Evolutionary conservation across 2,888 invertebrate genomes (phyloP), one percentile per base, ranked within the genome.

Genomic region (Oxycera nigricornis): DNA sequence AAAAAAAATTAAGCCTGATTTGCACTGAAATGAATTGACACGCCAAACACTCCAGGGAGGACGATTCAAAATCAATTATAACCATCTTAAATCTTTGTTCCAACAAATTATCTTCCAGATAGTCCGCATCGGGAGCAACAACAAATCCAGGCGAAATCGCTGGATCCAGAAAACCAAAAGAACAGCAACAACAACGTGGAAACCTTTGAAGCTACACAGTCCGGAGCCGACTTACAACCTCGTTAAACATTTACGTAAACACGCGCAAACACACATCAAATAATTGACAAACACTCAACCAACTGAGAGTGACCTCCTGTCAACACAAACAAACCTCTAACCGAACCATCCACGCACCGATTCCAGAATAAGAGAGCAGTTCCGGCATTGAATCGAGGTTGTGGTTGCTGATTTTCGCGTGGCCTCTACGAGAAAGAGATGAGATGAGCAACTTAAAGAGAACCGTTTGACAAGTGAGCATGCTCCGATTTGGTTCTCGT

Each of bases 241-340:
- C 70, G 70, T 70, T 70, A 70, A 70, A 70, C 70, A 70, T 70
- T 70, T 70, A 70, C 70, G 70, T 70, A 70, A 70, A 70, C 70
- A 70, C 55, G 70, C 70, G 22, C 70, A 70, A 70, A 70, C 70
- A 70, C 55, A 52, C 70, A 70, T 70, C 31, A 70, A 70, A 70
- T 70, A 70, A 70, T 70, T 70, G 70, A 70, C 70, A 70, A 70
- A 70, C 55, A 70, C 70, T 70, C 52, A 52, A 20, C 55, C 70
- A 41, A 41, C 41, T 41, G 65, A 65, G 52, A 70, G 70, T 30
- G 41, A 24, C 65, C n/a, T 65, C 22, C 22, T 31, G 70, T 70
- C 52, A 70, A 70, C 31, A 70, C 70, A 70, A 70, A 70, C 70
- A 70, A 70, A 70, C 26, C n/a, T 14, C 17, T 14, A 65, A 39